Evolutionary conservation across 2,797 vertebrate genomes (phyloP), one percentile per base, ranked within the genome.

Genomic region (Eremophila alpestris): DNA sequence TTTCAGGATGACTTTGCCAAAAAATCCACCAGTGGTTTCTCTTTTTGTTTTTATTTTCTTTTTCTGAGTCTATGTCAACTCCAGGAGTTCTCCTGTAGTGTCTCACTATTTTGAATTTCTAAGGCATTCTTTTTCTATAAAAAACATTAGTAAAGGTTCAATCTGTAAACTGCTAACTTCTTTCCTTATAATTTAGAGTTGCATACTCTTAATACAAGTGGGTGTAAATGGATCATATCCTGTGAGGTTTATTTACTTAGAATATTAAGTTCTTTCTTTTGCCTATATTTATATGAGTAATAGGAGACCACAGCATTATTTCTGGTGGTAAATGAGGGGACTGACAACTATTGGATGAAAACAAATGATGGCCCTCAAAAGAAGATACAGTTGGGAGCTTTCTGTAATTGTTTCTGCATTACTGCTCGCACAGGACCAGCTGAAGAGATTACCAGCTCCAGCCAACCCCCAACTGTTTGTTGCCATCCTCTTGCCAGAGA

Each of bases 351-450:
- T n/a, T 87, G 89, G 82, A 78, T 12, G 40, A 89, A 95, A 96
- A 91, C 56, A 95, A 97, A 89, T 52, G 54, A 89, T 87, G 71
- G 21, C 27, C 58, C 87, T 93, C 82, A 89, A 94, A 96, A 89
- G 92, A 94, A 94, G 93, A 96, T 96, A 97, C 93, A 95, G 90
- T 92, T 92, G 49, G 82, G 75, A 95, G 64, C 82, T 95, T 95
- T 91, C 71, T 89, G 63, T 55, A 75, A 89, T 91, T 96, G 71
- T 80, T 95, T 94, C 93, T 94, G 87, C 82, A 48, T 90, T 94
- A 91, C 54, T 89, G 91, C 76, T 95, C 84, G 71, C 89, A 87
- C 89, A 94, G 87, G 84, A 96, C 87, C 89, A 93, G 84, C 82
- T 92, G 95, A 96, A 94, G 93, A 95, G 84, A 94, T 94, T 93